Conservation (phyloP, 2,888 invertebrate genomes). For the Coecobrya sp. region DNA sequence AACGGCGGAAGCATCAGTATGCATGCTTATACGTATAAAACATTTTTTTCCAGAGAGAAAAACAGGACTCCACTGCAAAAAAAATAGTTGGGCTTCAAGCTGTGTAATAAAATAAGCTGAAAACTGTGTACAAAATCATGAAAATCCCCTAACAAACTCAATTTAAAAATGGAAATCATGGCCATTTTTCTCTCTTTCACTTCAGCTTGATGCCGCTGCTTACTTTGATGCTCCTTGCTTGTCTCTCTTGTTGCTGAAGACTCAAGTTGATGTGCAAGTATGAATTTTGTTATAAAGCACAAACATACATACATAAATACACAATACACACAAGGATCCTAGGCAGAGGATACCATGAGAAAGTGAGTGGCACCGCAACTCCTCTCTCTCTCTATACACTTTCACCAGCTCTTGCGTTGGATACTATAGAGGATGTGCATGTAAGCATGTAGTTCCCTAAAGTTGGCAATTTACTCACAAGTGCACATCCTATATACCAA, state of each 20-base stretch:
- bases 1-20: conserved; percentile 59
- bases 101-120: conserved; percentile 79
- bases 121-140: conserved; percentile 80
- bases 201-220: conserved; percentile 69
- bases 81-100: conserved; percentile 59
- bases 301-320: conserved; percentile 25
- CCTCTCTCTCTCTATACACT: neutral
- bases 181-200: conserved; percentile 78
- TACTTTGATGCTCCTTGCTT: conserved; percentile 56
- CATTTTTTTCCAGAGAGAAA: conserved; percentile 62
- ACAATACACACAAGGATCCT: conserved; percentile 31
- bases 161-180: conserved; percentile 83
- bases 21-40: conserved; percentile 62
- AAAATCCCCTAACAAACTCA: conserved; percentile 81
- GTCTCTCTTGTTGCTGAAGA: conserved; percentile 43
- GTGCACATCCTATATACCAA: conserved; percentile 3
- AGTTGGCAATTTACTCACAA: conserved; percentile 35
- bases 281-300: conserved; percentile 41
- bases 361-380: conserved; percentile 9
- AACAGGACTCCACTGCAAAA: conserved; percentile 58
- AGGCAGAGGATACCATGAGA: neutral
- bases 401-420: too few species aligned
- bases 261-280: conserved; percentile 60
- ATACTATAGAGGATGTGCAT: neutral
- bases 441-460: neutral